phyloP scores from a whole-genome alignment of 1,140 invertebrate species.

The Bilobella aurantiaca region DNA sequence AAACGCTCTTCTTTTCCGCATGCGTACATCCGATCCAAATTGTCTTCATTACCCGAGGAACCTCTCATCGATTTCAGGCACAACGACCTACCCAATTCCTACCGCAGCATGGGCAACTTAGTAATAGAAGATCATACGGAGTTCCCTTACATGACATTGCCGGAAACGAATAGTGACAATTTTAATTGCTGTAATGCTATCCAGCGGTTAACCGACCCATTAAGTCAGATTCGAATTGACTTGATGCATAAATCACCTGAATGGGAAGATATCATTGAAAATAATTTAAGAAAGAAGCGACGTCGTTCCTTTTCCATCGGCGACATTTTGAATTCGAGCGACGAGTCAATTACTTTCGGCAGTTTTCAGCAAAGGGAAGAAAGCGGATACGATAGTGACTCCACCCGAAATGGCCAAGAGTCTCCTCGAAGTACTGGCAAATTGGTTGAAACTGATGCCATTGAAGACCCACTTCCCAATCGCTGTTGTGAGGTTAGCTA shows the following conservation, averaged over 20 bases:
- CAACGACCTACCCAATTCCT: too few species aligned
- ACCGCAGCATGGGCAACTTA: conserved; percentile 24
- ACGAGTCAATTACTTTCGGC: neutral
- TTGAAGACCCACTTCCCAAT: neutral
- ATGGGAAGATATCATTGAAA: conserved; percentile 10
- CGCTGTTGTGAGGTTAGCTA: too few species aligned
- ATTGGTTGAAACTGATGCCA: neutral
- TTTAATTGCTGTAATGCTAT: neutral
- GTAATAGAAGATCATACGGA: neutral
- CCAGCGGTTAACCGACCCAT: conserved; percentile 8
- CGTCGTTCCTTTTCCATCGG: conserved; percentile 23
- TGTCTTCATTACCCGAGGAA: conserved; percentile 36
- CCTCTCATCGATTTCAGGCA: too few species aligned
- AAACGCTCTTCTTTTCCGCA: conserved; percentile 38
- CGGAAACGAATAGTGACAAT: neutral
- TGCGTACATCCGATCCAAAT: conserved; percentile 38
- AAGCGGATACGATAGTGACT: conserved; percentile 33
- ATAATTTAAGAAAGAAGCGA: neutral
- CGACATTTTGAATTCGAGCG: conserved; percentile 11
- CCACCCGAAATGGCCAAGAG: conserved; percentile 21
- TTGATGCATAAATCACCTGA: conserved; percentile 21
- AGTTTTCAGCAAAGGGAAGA: conserved; percentile 7
- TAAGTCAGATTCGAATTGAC: conserved; percentile 24
- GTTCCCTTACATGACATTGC: neutral
- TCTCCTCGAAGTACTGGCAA: conserved; percentile 22